phyloP scores from a whole-genome alignment of 2,113 vertebrate genomes.

The Gopherus evgoodei region DNA sequence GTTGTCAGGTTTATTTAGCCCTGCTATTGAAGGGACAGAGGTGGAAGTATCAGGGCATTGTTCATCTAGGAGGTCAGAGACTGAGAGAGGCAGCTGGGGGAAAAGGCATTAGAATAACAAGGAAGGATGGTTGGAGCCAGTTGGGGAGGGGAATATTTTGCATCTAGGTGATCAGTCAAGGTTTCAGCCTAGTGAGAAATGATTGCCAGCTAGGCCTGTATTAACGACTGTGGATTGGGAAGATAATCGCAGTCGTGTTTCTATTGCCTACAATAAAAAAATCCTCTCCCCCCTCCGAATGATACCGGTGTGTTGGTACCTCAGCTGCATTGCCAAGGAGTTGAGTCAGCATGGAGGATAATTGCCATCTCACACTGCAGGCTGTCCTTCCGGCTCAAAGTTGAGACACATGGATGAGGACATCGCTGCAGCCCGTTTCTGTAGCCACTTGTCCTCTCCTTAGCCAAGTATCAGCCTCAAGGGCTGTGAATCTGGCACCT shows the following conservation, averaged over 20 bases:
- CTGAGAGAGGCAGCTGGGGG: neutral
- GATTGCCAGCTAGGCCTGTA: neutral
- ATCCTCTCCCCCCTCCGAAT: too few species aligned
- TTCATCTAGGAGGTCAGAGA: neutral
- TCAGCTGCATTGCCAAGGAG: neutral
- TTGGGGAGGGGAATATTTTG: neutral
- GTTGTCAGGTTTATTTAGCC: constrained; percentile 25
- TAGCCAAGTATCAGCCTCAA: neutral
- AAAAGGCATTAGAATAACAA: neutral
- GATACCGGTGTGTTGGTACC: neutral
- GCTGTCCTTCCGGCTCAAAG: neutral
- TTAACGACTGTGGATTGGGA: neutral
- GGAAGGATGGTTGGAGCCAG: neutral
- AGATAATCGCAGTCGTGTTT: neutral
- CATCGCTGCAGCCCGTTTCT: neutral
- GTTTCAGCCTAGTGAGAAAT: neutral
- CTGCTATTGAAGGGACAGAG: neutral
- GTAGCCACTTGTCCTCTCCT: neutral
- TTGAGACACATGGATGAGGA: neutral
- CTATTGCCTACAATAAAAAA: neutral
- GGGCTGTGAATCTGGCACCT: neutral
- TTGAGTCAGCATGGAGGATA: neutral
- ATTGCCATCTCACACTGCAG: neutral
- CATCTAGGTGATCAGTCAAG: neutral
- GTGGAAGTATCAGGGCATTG: accelerated